These are phyloP conservation scores for Catamblyrhynchus diadema DNA, from an alignment of 2,797 vertebrate species.

Conservation along the genomic window DNA sequence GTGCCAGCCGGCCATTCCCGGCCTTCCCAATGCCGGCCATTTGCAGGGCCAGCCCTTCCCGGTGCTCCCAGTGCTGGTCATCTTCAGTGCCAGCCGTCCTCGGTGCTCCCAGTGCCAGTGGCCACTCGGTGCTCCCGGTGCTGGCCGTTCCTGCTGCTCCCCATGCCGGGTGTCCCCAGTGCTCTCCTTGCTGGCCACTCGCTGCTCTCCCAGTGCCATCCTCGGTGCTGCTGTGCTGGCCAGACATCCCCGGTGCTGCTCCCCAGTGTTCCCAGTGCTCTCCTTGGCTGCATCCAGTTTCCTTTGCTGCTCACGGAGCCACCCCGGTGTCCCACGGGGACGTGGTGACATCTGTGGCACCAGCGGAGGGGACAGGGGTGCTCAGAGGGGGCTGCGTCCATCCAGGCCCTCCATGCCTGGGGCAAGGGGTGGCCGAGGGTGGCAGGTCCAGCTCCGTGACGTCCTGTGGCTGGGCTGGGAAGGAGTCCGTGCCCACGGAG, in stretches of 20 bases:
- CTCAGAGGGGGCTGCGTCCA: background rate
- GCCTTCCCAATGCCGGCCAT: no score
- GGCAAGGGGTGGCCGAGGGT: background rate
- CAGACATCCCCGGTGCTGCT: background rate
- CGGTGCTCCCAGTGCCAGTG: no score
- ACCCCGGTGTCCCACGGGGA: background rate
- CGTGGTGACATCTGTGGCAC: background rate
- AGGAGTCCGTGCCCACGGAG: background rate
- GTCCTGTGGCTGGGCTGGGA: background rate
- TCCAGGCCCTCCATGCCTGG: background rate
- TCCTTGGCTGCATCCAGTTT: background rate
- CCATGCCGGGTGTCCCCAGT: background rate
- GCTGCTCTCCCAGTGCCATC: background rate
- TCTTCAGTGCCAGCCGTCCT: no score
- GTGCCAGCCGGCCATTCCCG: background rate
- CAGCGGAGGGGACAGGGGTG: accelerated
- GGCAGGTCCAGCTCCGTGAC: background rate
- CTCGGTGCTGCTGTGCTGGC: accelerated
- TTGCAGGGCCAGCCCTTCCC: background rate
- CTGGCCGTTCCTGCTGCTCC: background rate
- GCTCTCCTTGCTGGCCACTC: background rate
- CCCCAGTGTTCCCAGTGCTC: background rate
- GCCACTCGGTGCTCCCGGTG: background rate
- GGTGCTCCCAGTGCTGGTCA: no score
- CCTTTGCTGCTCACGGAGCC: background rate